Percentiles rank a stretch among this genome's conserved stretches.
Evolutionary conservation across 1,140 invertebrate species (phyloP).

Genomic region (Ganaspis sp.): DNA sequence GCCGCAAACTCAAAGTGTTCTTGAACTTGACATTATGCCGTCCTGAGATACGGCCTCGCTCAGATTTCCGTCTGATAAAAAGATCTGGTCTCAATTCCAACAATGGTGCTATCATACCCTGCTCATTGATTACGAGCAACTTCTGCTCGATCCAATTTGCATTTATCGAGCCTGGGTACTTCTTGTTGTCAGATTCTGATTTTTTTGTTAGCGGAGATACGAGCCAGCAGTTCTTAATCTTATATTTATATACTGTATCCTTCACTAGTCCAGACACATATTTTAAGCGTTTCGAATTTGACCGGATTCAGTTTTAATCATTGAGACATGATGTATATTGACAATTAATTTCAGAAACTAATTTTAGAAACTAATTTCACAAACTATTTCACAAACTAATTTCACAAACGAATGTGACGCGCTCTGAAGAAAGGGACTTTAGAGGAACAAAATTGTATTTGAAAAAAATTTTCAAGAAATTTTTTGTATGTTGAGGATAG

Average conservation of each 20-base stretch:
- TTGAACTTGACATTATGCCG: conserved; percentile 71
- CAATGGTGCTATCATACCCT: conserved; percentile 19
- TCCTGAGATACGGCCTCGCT: conserved; percentile 64
- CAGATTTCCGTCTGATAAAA: conserved; percentile 24
- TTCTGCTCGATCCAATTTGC: background rate
- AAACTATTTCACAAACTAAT: too few species aligned
- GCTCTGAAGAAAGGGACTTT: too few species aligned
- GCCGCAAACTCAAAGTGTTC: conserved; percentile 61
- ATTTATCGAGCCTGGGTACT: conserved; percentile 19
- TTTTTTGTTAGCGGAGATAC: background rate
- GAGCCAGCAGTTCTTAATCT: background rate
- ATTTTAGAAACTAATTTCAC: too few species aligned
- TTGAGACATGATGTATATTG: too few species aligned
- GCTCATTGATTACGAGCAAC: conserved; percentile 7
- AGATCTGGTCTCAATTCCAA: background rate
- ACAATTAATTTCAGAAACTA: too few species aligned
- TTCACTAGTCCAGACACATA: too few species aligned
- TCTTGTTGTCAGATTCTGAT: conserved; percentile 16
- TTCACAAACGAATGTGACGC: too few species aligned
- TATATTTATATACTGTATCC: background rate
- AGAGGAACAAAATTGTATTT: too few species aligned
- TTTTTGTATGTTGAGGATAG: too few species aligned
- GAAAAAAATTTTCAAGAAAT: too few species aligned
- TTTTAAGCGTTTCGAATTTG: too few species aligned
- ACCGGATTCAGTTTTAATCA: too few species aligned